Percentiles rank a stretch among this genome's conserved stretches.
phyloP scores from a whole-genome alignment of 2,797 vertebrate species.

The Rhinella marina region DNA sequence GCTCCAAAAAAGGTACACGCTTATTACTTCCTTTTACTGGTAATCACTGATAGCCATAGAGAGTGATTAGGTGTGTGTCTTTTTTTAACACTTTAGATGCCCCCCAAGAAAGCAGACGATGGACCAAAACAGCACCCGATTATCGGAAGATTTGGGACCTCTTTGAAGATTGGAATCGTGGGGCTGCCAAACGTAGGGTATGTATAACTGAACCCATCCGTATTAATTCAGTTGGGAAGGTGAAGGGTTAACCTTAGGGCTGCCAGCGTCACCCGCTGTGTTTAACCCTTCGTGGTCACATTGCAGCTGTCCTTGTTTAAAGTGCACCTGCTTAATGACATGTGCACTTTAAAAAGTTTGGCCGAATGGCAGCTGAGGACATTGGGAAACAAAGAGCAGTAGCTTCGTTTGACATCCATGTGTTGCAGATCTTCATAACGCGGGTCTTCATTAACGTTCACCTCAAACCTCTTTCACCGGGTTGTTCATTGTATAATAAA shows the following conservation, averaged over 20 bases:
- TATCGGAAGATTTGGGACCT: constrained; percentile 95
- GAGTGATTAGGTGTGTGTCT: background rate
- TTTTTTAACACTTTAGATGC: constrained; percentile 83
- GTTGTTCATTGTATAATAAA: no score
- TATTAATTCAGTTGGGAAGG: background rate
- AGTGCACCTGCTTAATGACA: background rate
- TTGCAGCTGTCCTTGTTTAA: background rate
- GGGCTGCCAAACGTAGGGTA: constrained; percentile 98
- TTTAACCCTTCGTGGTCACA: background rate
- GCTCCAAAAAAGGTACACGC: constrained; percentile 43
- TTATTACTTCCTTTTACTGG: background rate
- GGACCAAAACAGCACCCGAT: constrained; percentile 86
- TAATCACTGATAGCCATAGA: background rate
- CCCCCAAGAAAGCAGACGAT: constrained; percentile 92
- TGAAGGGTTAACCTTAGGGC: background rate
- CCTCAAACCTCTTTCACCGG: no score
- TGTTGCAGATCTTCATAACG: no score
- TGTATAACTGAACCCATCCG: constrained; percentile 64
- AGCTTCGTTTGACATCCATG: background rate
- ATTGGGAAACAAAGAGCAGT: background rate
- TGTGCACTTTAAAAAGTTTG: background rate
- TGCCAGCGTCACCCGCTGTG: no score
- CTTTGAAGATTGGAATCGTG: constrained; percentile 96
- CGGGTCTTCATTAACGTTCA: no score
- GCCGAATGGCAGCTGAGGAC: background rate